A percentile compares a stretch with the other conserved stretches of the same genome.
phyloP scores from a whole-genome alignment of 2,113 vertebrate genomes.

The Elaphurus davidianus region DNA sequence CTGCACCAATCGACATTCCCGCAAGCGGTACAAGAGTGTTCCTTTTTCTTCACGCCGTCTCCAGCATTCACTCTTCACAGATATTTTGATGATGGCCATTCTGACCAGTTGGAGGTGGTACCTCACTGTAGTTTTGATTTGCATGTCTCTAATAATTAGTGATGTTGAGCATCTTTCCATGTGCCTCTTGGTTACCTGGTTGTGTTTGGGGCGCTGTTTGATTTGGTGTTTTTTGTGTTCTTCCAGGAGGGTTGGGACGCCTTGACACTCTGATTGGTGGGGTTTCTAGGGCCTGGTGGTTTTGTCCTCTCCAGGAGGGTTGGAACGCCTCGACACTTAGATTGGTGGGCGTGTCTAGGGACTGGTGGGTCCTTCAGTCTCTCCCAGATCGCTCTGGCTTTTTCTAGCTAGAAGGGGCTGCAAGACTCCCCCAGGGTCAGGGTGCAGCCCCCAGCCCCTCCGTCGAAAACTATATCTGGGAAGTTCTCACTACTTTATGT shows the following conservation, averaged over 20 bases:
- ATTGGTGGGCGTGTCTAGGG: not conserved
- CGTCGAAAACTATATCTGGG: not conserved
- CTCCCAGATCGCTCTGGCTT: not conserved
- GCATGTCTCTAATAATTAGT: not conserved
- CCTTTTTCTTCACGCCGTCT: not conserved
- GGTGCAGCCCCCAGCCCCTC: not conserved
- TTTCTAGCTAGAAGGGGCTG: not conserved
- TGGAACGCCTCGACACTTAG: not conserved
- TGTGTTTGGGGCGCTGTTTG: fast-evolving
- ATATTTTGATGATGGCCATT: not conserved
- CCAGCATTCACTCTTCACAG: not conserved
- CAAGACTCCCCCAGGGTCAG: not conserved
- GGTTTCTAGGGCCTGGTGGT: too few relatives aligned
- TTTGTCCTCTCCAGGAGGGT: not conserved
- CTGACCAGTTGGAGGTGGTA: not conserved
- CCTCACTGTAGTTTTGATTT: not conserved
- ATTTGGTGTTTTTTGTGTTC: not conserved
- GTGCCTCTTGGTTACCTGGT: not conserved
- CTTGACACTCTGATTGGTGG: not conserved
- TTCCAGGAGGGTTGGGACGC: not conserved
- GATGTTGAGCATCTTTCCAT: not conserved
- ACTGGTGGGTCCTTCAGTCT: not conserved
- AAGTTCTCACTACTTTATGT: not conserved
- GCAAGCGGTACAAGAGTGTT: fast-evolving
- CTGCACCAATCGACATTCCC: not conserved